These are phyloP conservation scores for Phaethornis superciliosus DNA, from an alignment of 2,113 vertebrate genomes.

Conservation along the genomic window DNA sequence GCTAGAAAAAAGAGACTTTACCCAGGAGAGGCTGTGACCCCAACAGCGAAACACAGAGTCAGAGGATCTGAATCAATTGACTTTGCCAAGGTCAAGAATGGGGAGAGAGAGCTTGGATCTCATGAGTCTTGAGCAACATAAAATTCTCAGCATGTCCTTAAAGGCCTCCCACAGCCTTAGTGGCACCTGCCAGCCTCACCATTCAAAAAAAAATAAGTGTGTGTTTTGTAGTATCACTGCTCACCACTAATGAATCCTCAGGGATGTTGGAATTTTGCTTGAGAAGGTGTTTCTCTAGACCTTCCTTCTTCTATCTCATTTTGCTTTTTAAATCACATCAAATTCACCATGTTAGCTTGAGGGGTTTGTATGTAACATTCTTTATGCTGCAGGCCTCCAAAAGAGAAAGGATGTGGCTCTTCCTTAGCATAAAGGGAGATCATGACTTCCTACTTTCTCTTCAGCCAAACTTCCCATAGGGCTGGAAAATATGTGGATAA, in stretches of 20 bases:
- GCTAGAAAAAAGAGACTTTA: background rate
- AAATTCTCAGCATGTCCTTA: background rate
- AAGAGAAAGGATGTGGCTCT: background rate
- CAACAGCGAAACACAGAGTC: background rate
- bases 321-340: background rate
- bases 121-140: background rate
- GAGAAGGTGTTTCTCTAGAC: background rate
- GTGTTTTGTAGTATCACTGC: background rate
- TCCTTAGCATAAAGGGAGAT: background rate
- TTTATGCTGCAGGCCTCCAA: background rate
- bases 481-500: background rate
- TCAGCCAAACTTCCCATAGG: background rate
- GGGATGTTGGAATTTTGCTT: background rate
- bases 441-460: rapidly evolving
- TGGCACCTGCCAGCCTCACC: background rate
- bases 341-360: background rate
- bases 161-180: background rate
- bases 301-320: background rate
- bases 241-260: background rate
- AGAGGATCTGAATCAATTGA: background rate
- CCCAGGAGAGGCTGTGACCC: conserved; percentile 9
- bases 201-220: background rate
- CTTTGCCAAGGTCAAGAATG: background rate
- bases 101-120: background rate
- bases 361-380: background rate